These are phyloP conservation scores for Hydrotaea diabolus DNA, from an alignment of 2,888 invertebrate species.

Conservation along the genomic window DNA sequence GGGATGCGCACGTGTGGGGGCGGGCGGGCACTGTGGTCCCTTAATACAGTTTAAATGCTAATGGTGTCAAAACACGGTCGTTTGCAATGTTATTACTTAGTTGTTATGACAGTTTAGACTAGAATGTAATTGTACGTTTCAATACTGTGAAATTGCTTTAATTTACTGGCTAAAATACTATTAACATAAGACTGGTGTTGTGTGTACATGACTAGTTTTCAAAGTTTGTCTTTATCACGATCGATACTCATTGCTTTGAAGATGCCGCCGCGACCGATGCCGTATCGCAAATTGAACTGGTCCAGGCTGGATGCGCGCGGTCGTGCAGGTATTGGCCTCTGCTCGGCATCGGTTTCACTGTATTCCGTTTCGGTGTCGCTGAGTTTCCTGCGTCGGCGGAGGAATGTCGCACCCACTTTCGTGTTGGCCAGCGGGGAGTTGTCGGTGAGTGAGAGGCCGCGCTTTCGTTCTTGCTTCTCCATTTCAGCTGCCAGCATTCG, in stretches of 20 bases:
- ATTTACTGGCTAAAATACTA: slow-evolving; percentile 65
- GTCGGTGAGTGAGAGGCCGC: slow-evolving; percentile 76
- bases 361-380: slow-evolving; percentile 79
- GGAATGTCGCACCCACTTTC: slow-evolving; percentile 72
- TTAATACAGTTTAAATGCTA: slow-evolving; percentile 61
- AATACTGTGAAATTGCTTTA: slow-evolving; percentile 69
- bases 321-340: slow-evolving; percentile 69
- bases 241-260: slow-evolving; percentile 81
- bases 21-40: slow-evolving; percentile 55
- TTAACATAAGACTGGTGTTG: slow-evolving; percentile 62
- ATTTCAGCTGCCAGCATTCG: slow-evolving; percentile 89
- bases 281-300: slow-evolving; percentile 79
- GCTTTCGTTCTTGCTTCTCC: slow-evolving; percentile 82
- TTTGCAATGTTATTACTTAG: slow-evolving; percentile 26
- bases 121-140: slow-evolving; percentile 69
- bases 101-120: slow-evolving; percentile 50
- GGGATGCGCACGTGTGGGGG: background rate
- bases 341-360: slow-evolving; percentile 77
- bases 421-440: slow-evolving; percentile 72
- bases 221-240: slow-evolving; percentile 80
- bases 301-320: slow-evolving; percentile 79
- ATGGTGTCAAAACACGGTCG: slow-evolving; percentile 11
- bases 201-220: slow-evolving; percentile 72
- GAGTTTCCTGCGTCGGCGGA: slow-evolving; percentile 77
- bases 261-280: slow-evolving; percentile 75